Conservation (phyloP, 1,140 invertebrate species). For the Plectrocnemia conspersa region DNA sequence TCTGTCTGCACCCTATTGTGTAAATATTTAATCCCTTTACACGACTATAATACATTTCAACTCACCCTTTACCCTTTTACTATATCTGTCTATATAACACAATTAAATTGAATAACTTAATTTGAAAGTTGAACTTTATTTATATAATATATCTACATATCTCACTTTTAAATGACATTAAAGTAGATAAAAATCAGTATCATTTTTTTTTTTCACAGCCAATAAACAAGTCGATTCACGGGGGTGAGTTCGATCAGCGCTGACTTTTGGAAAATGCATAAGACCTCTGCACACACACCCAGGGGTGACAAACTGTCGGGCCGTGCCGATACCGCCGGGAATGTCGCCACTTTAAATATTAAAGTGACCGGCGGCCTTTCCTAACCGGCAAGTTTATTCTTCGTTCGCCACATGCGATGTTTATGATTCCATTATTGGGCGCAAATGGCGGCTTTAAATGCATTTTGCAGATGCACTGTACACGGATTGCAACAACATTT, state of each 20-base stretch:
- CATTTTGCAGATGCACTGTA: neutral
- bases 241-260: constrained; percentile 5
- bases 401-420: constrained; percentile 10
- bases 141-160: too few species aligned
- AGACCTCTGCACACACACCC: constrained; percentile 1
- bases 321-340: constrained; percentile 2
- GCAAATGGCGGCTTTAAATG: neutral
- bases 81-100: too few species aligned
- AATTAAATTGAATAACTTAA: too few species aligned
- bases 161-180: too few species aligned
- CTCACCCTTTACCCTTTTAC: too few species aligned
- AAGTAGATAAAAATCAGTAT: too few species aligned
- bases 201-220: too few species aligned
- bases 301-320: neutral
- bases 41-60: too few species aligned
- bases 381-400: constrained; percentile 16
- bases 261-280: constrained; percentile 15
- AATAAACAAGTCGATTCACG: constrained; percentile 15
- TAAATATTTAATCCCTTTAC: too few species aligned
- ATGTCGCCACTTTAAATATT: constrained; percentile 6
- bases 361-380: neutral
- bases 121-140: too few species aligned
- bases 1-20: too few species aligned
- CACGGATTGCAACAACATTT: too few species aligned
- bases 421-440: constrained; percentile 12